phyloP scores from a whole-genome alignment of 1,140 invertebrate species.

The Penaeus japonicus region DNA sequence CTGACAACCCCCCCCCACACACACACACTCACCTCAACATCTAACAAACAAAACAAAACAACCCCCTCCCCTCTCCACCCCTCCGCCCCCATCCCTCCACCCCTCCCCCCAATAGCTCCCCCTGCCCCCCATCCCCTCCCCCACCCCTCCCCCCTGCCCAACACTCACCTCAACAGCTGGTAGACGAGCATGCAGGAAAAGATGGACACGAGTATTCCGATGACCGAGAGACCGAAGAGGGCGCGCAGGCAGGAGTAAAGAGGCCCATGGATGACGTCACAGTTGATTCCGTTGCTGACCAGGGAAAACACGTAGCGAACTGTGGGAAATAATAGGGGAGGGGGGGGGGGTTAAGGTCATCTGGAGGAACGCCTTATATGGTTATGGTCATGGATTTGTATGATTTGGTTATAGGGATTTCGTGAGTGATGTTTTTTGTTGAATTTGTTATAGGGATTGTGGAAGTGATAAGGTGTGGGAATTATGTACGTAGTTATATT shows the following conservation, averaged over 20 bases:
- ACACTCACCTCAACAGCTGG: conserved; percentile 77
- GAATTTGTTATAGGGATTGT: no score
- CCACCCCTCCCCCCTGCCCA: neutral
- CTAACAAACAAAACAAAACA: no score
- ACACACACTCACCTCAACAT: no score
- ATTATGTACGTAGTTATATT: no score
- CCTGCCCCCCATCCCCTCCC: neutral
- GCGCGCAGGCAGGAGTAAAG: conserved; percentile 82
- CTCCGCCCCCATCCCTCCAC: neutral
- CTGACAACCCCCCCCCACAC: no score
- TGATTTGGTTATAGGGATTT: no score
- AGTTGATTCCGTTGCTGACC: conserved; percentile 62
- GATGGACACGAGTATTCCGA: conserved; percentile 87
- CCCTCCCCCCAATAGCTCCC: neutral
- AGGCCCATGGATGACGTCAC: conserved; percentile 70
- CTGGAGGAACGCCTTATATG: neutral
- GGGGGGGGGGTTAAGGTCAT: neutral
- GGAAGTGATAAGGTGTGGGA: no score
- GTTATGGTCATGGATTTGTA: no score
- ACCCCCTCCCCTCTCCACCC: neutral
- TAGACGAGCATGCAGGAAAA: conserved; percentile 92
- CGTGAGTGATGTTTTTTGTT: no score
- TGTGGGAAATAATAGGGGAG: neutral
- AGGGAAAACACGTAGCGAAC: conserved; percentile 26
- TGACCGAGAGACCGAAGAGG: conserved; percentile 87